These are phyloP conservation scores for Molothrus aeneus DNA, from an alignment of 2,797 vertebrate genomes.

Conservation along the genomic window DNA sequence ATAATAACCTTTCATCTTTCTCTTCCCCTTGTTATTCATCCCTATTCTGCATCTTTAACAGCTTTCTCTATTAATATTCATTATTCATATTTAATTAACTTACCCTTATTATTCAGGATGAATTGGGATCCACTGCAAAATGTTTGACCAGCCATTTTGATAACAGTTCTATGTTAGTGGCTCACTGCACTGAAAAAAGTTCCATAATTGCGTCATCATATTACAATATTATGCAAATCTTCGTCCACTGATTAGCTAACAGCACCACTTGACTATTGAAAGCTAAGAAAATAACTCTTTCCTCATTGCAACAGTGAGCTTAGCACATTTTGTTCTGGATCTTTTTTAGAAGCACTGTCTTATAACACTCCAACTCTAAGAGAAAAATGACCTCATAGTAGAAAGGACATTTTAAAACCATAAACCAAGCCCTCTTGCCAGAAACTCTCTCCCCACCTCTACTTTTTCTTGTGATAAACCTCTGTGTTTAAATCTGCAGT, in stretches of 20 bases:
- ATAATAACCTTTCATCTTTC: neutral
- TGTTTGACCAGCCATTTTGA: neutral
- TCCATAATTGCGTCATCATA: neutral
- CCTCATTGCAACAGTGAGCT: neutral
- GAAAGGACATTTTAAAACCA: neutral
- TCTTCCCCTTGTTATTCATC: neutral
- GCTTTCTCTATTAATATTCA: neutral
- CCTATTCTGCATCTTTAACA: neutral
- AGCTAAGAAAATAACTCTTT: neutral
- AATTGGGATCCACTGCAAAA: neutral
- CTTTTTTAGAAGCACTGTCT: neutral
- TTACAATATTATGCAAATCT: neutral
- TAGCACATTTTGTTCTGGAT: neutral
- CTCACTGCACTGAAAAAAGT: neutral
- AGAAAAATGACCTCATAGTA: neutral
- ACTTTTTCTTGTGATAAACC: neutral
- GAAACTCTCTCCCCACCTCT: neutral
- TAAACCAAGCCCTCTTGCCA: neutral
- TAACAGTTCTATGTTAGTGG: neutral
- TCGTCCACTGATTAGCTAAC: neutral
- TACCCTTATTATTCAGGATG: neutral
- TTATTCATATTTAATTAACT: neutral
- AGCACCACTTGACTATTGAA: neutral
- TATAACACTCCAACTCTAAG: neutral
- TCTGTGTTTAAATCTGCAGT: neutral